Base-by-base conservation (phyloP, 1,140 invertebrate genomes). In the Rhynchophorus ferrugineus region DNA sequence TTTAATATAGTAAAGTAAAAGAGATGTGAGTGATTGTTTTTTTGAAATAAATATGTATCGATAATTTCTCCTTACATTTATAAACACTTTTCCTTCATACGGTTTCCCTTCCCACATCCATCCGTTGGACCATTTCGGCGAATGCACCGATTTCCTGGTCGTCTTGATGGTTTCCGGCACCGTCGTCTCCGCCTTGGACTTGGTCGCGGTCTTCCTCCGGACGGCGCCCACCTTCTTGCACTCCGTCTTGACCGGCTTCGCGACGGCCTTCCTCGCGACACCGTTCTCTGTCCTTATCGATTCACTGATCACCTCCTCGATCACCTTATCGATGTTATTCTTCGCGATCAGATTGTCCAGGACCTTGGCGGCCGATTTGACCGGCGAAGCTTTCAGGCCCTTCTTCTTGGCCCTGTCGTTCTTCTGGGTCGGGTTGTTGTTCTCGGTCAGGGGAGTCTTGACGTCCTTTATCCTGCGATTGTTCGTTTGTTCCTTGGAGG, bases 71-170 rank as follows among this genome's bases (percentile, higher is more conserved):
- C 81, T 84, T 75, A 94, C 91, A 73, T 87, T 89, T 60, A 93
- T 73, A 73, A 86, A 91, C 59, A 95, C 87, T 76, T 85, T 85
- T 37, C 84, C 82, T 63, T 90, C 77, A 61, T 83, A 88, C 7
- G 87, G 74, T 61, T 89, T 80, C 22, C 91, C 91, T 63, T 89
- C 82, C 87, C 89, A 95, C 44, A 78, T 82, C 91, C 91, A 95
- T 3, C 91, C 91, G 63, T 94, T 92, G 59, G 85, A 89, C 86
- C 88, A 91, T 53, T 84, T 84, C 2, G 87, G 86, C 56, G 76
- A 74, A 18, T 74, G 69, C 55, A 75, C 71, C 6, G 70, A 63
- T 60, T 67, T 76, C 42, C 58, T 59, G 6, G 58, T 56, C n/a
- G n/a, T n/a, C n/a, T 59, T 44, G 65, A 63, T 73, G 54, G 63